phyloP scores from a whole-genome alignment of 2,888 invertebrate genomes.

The Drosophila prostipennis region DNA sequence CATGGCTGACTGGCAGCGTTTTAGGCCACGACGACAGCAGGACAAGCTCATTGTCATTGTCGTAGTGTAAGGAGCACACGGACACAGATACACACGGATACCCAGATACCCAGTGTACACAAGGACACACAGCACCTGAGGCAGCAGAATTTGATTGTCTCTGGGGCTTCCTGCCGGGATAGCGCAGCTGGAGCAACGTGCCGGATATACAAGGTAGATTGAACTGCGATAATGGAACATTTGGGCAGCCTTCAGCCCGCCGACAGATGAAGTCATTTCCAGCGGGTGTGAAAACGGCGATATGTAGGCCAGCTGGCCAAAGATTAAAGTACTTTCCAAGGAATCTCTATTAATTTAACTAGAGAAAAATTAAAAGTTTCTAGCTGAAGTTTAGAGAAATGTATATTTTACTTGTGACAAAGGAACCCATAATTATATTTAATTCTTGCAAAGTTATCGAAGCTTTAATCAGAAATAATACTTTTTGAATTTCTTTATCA shows the following conservation, averaged over 20 bases:
- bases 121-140: conserved; percentile 36
- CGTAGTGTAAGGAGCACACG: conserved; percentile 4
- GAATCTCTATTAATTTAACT: too few species aligned
- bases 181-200: conserved; percentile 34
- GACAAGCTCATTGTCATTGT: conserved; percentile 40
- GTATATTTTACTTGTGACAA: too few species aligned
- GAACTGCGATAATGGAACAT: conserved; percentile 38
- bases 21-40: conserved; percentile 36
- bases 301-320: background rate
- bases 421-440: too few species aligned
- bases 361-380: too few species aligned
- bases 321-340: background rate
- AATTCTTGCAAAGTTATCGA: too few species aligned
- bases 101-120: background rate
- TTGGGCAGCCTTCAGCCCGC: conserved; percentile 14
- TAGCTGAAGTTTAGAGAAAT: too few species aligned
- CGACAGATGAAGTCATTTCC: conserved; percentile 31
- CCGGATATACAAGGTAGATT: conserved; percentile 40
- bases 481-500: too few species aligned
- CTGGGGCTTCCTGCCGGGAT: conserved; percentile 27
- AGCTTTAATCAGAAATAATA: too few species aligned
- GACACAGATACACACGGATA: background rate
- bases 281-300: conserved; percentile 6
- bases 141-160: conserved; percentile 50
- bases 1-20: conserved; percentile 41